Evolutionary conservation across 2,797 vertebrate genomes (phyloP), one percentile per base, ranked within the genome.

Genomic region (Myotis planiceps): DNA sequence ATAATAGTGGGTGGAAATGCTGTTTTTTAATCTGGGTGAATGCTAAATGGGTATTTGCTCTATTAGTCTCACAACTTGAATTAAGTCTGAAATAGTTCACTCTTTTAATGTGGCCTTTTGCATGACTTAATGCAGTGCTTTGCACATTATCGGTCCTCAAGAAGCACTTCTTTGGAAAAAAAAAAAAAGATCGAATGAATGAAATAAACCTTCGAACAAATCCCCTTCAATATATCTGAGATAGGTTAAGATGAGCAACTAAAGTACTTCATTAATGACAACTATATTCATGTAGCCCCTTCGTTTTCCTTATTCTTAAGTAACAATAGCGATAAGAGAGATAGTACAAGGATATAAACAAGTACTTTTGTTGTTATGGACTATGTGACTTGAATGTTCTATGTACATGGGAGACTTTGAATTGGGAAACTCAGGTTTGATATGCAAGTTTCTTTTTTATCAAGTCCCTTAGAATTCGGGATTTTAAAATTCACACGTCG

Each of bases 1-100:
- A 47, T 71, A 32, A 58, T n/a, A 76, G 68, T 6, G 12, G 39
- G 10, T 58, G n/a, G 7, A 81, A 96, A 74, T 32, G 14, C 18
- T 78, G 6, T 14, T 27, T 75, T 74, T 78, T 69, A 71, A 95
- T 34, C 23, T 80, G 13, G 19, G 39, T 86, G 32, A 94, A 58
- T 49, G 29, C 19, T 27, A 79, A 69, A 42, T 16, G 3, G 13
- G 15, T 60, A 5, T 74, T 83, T 75, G 37, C 71, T 86, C 15
- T 79, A n/a, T 53, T 74, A 49, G 4, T 88, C 78, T 78, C 49
- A 76, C 5, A 42, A 27, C 55, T 79, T 92, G 58, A 85, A 75
- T 39, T 45, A 80, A 89, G 27, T 71, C 49, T 69, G 65, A 97
- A 89, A 88, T 18, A 39, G 49, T 90, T 93, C 60, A 32, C 58